These are phyloP conservation scores for Synodontis membranacea DNA, from an alignment of 2,113 vertebrate genomes.

Conservation along the genomic window DNA sequence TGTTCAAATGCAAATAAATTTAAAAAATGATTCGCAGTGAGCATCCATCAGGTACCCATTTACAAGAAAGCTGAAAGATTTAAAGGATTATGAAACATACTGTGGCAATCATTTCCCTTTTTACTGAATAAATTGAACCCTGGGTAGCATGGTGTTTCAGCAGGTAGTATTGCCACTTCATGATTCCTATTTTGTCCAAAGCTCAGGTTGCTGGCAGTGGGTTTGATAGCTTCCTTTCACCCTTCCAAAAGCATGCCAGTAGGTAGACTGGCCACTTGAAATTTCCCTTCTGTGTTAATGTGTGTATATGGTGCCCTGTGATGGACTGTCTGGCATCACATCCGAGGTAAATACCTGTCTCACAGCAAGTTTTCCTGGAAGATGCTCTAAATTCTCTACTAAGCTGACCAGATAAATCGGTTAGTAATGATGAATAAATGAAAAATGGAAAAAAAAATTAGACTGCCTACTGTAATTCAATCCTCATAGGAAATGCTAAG, in stretches of 20 bases:
- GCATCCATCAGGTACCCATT: neutral
- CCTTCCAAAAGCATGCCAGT: neutral
- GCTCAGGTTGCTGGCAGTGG: neutral
- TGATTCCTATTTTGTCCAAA: neutral
- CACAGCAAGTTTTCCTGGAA: neutral
- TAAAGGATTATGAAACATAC: neutral
- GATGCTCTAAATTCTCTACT: neutral
- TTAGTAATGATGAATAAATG: neutral
- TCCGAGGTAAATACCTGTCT: neutral
- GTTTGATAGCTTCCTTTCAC: neutral
- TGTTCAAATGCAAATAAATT: neutral
- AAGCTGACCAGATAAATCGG: neutral
- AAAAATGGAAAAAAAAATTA: neutral
- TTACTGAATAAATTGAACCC: neutral
- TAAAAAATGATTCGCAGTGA: neutral
- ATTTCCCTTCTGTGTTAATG: neutral
- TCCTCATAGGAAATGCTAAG: neutral
- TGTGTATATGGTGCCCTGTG: neutral
- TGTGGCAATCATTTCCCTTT: neutral
- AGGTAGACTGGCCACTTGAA: neutral
- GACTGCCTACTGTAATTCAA: neutral
- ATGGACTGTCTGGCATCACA: neutral
- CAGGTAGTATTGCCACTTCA: neutral
- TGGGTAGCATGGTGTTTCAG: neutral
- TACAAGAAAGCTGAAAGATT: neutral